Evolutionary conservation across 2,113 vertebrate species (phyloP), one percentile per base, ranked within the genome.

Genomic region (Peromyscus polionotus): DNA sequence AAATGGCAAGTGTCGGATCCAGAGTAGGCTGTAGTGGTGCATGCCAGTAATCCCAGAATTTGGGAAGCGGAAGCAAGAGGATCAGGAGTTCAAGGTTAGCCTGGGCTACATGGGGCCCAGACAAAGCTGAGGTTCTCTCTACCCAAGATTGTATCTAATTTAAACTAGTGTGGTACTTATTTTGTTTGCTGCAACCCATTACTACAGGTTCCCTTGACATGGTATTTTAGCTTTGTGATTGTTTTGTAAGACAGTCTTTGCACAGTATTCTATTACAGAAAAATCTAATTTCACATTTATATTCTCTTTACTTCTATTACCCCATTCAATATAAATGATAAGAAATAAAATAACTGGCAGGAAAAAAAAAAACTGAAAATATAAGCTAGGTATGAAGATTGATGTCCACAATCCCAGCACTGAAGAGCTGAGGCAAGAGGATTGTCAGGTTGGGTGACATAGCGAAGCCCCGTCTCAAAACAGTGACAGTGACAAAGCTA

Each of bases 181-280:
- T 87, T 48, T 94, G 1, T n/a, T 90, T 91, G 92, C 73, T 96
- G 51, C 33, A 93, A 94, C 61, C 65, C 92, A 95, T 68, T 76
- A 89, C 72, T 33, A 68, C 28, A 26, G 70, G 33, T 19, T 85
- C 48, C 33, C 42, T 68, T 33, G 22, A 45, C 39, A 65, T 20
- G 4, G 26, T 67, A 31, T 86, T 86, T 68, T 86, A 68, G 28
- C 26, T 86, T 68, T 48, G 39, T 65, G 26, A 33, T 48, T 45
- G 28, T 33, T 86, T 57, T 7, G 28, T 67, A 63, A 65, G 59
- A 79, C 28, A 45, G 81, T 31, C 59, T 45, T 72, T 70, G 45
- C 39, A 70, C 20, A 87, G 63, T 20, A 39, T 70, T 75, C 61
- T 91, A 57, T 75, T 95, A 92, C 95, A 92, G 45, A 83, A 13